phyloP scores from a whole-genome alignment of 2,888 invertebrate species.

The Stegophylla sp. region DNA sequence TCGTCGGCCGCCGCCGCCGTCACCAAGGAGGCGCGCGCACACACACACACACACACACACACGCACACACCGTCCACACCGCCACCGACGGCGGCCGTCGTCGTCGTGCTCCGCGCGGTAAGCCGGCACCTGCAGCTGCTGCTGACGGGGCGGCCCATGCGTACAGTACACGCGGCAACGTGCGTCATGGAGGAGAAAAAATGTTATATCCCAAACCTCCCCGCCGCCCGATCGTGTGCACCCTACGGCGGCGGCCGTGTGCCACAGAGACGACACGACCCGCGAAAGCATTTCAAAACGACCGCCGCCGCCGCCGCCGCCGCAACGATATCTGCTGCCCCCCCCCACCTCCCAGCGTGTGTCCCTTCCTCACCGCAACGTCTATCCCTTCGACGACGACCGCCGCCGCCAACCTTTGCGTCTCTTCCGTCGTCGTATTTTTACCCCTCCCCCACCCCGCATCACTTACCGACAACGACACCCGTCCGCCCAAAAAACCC shows the following conservation, averaged over 20 bases:
- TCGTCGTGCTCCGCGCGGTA: background rate
- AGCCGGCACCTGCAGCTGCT: constrained; percentile 40
- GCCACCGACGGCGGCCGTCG: background rate
- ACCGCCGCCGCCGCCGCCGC: background rate
- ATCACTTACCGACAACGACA: too few relatives aligned
- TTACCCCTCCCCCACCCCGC: background rate
- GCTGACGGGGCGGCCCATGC: background rate
- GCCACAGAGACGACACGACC: background rate
- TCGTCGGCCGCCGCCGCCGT: background rate
- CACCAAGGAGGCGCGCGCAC: constrained; percentile 39
- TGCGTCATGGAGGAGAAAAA: constrained; percentile 56
- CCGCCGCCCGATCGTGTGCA: constrained; percentile 9
- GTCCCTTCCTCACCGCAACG: too few relatives aligned
- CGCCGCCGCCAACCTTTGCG: background rate
- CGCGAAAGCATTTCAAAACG: background rate
- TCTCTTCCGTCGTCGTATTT: background rate
- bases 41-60: too few relatives aligned
- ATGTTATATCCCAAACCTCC: constrained; percentile 23
- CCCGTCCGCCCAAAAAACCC: background rate
- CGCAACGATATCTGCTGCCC: background rate
- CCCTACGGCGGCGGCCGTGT: background rate
- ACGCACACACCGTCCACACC: too few relatives aligned
- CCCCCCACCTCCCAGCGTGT: background rate
- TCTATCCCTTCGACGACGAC: too few relatives aligned
- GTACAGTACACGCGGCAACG: constrained; percentile 27